Evolutionary conservation across 2,888 invertebrate genomes (phyloP).

Genomic region (Eupithecia abbreviata): DNA sequence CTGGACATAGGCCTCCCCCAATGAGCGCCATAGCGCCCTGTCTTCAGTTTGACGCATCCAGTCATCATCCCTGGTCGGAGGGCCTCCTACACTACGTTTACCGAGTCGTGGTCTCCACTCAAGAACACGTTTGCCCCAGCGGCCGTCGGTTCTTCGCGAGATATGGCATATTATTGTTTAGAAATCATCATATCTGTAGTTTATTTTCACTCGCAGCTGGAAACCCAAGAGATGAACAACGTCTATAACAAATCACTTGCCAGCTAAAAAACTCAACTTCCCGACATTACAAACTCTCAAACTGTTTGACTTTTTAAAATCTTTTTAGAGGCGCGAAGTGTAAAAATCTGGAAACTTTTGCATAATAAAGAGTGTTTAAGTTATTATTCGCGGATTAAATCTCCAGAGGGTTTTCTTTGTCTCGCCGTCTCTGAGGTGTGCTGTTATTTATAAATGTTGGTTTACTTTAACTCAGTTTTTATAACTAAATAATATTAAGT

Average conservation of each 20-base stretch:
- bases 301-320: conserved; percentile 13
- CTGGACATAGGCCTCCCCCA: no score
- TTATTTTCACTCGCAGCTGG: background rate
- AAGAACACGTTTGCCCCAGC: no score
- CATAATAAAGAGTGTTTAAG: conserved; percentile 15
- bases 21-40: no score
- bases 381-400: conserved; percentile 19
- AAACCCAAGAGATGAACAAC: background rate
- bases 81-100: no score
- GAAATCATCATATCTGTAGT: background rate
- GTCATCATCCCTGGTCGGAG: no score
- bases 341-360: conserved; percentile 12
- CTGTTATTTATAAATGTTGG: conserved; percentile 6
- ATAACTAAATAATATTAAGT: background rate
- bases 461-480: background rate
- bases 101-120: no score
- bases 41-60: no score
- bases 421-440: background rate
- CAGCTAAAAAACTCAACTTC: conserved; percentile 9
- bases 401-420: conserved; percentile 7
- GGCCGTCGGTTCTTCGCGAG: no score
- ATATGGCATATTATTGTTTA: no score
- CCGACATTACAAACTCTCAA: conserved; percentile 7
- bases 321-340: conserved; percentile 13
- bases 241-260: conserved; percentile 6